phyloP scores from a whole-genome alignment of 2,113 vertebrate genomes.

The Arizona elegans region DNA sequence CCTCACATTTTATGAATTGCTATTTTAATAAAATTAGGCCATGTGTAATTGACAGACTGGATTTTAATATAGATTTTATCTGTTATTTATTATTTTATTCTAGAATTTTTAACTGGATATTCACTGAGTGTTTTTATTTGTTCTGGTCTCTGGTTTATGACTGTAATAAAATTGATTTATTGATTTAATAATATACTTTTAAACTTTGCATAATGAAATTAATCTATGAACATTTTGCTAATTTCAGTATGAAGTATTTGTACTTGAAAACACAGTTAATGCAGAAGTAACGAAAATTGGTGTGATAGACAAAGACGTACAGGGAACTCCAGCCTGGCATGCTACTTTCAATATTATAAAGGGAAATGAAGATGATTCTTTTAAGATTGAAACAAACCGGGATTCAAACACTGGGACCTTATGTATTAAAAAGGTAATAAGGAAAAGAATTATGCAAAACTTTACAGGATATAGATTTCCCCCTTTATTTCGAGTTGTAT shows the following conservation, averaged over 20 bases:
- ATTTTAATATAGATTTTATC: too few relatives aligned
- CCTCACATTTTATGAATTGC: too few relatives aligned
- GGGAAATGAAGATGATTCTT: conserved; percentile 82
- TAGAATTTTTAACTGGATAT: too few relatives aligned
- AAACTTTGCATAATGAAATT: neutral
- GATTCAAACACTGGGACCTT: conserved; percentile 82
- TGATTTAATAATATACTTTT: neutral
- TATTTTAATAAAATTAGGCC: too few relatives aligned
- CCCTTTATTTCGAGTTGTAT: neutral
- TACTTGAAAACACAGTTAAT: conserved; percentile 78
- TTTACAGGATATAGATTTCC: neutral
- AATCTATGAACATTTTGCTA: neutral
- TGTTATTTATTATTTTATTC: too few relatives aligned
- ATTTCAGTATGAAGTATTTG: conserved; percentile 70
- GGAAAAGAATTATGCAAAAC: conserved; percentile 6
- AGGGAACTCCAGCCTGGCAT: conserved; percentile 72
- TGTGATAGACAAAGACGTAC: conserved; percentile 77
- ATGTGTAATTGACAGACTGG: too few relatives aligned
- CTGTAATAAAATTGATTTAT: too few relatives aligned
- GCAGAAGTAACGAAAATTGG: conserved; percentile 76
- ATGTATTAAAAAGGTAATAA: conserved; percentile 80
- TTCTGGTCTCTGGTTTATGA: too few relatives aligned
- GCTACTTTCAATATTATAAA: conserved; percentile 77
- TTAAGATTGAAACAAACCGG: conserved; percentile 81
- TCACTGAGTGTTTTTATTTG: too few relatives aligned